Evolutionary conservation across 2,888 invertebrate species (phyloP), one percentile per base, ranked within the genome.

Genomic region (Fragum fragum): DNA sequence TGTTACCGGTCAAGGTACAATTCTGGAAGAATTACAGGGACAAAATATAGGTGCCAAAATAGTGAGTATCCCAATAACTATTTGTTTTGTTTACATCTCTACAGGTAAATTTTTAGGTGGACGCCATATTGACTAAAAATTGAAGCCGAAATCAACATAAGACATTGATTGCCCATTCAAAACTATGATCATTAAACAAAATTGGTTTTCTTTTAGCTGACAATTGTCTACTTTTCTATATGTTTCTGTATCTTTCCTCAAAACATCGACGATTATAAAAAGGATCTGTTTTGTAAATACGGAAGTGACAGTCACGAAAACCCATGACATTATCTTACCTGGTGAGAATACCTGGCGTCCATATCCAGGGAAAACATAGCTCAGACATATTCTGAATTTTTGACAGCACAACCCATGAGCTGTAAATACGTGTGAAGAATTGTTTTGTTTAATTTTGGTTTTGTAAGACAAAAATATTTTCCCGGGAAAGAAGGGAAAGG

Each of bases 221-320:
- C 6, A 14, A 39, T 39, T 6, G 39, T 9, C 6, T 14, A 39
- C 6, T 9, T 39, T 39, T 39, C 14, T 9, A 14, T 39, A 6
- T 39, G 6, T 6, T 14, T 14, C 39, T 9, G 7, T 39, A 14
- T 6, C 6, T 39, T 9, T 39, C 6, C 6, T 6, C 7, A 39
- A 6, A 39, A 39, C 14, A 14, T 39, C 14, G 39, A 9, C 39
- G 14, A 39, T 39, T 9, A n/a, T 5, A 47, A 47, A n/a, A 57
- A 23, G 2, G 26, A 57, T 14, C 26, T 21, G n/a, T 57, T 14
- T 26, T 26, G 6, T 57, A 6, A 57, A 28, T n/a, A 28, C 63
- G 63, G 63, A 63, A 63, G 63, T 63, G n/a, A 63, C n/a, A 9
- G n/a, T 63, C 63, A 36, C 63, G 63, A 63, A 63, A 63, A n/a